Conservation (phyloP, 2,888 invertebrate species). For the Stenotaenia linearis region DNA sequence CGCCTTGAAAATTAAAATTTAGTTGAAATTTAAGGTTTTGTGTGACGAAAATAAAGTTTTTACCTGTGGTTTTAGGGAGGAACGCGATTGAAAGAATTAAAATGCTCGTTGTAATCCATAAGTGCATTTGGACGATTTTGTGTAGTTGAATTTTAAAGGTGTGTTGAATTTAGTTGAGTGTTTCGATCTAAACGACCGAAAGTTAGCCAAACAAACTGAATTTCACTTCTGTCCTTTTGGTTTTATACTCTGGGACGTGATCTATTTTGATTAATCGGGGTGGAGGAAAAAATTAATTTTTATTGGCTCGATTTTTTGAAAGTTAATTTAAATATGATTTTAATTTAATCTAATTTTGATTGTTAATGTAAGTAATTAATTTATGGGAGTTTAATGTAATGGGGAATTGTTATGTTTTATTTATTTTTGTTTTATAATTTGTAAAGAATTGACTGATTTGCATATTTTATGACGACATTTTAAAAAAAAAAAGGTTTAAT, state of each 20-base stretch:
- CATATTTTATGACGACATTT: too few species aligned
- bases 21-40: background rate
- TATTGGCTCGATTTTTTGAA: background rate
- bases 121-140: background rate
- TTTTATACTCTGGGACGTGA: background rate
- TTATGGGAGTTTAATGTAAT: too few species aligned
- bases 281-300: background rate
- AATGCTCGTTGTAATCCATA: background rate
- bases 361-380: too few species aligned
- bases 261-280: background rate
- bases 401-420: too few species aligned
- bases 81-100: background rate
- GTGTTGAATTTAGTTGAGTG: background rate
- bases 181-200: too few species aligned
- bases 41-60: background rate
- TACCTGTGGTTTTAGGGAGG: background rate
- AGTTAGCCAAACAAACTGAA: background rate
- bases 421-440: too few species aligned
- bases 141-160: background rate
- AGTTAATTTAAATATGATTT: background rate
- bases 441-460: too few species aligned
- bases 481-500: too few species aligned
- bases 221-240: background rate
- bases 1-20: background rate
- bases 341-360: background rate